These are phyloP conservation scores for Macheiramphus alcinus DNA, from an alignment of 2,113 vertebrate genomes.

Conservation along the genomic window DNA sequence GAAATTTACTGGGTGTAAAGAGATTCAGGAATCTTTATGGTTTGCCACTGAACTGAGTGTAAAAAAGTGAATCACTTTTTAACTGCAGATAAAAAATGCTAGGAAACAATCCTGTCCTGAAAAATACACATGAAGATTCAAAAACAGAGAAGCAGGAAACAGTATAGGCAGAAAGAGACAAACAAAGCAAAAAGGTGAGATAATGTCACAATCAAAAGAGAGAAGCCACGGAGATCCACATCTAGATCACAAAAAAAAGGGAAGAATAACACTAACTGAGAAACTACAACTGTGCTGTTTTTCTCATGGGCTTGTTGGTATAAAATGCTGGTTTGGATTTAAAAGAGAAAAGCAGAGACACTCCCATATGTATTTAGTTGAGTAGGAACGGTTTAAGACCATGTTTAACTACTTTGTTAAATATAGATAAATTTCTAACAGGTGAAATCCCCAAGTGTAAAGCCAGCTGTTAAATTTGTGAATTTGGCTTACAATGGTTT, in stretches of 20 bases:
- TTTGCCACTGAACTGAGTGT: neutral
- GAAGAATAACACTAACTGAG: neutral
- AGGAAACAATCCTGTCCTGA: neutral
- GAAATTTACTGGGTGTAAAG: neutral
- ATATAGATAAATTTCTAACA: neutral
- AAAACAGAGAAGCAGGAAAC: neutral
- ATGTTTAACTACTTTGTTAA: neutral
- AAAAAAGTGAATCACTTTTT: neutral
- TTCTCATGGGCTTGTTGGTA: neutral
- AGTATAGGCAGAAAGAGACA: neutral
- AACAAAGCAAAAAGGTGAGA: neutral
- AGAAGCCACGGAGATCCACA: neutral
- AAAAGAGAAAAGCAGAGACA: neutral
- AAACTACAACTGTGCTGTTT: neutral
- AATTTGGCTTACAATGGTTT: neutral
- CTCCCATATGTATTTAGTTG: neutral
- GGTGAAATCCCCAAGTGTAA: neutral
- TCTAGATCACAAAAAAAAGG: neutral
- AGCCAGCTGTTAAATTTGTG: neutral
- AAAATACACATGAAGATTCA: neutral
- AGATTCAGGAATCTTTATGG: neutral
- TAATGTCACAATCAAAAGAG: neutral
- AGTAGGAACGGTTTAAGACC: neutral
- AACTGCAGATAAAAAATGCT: neutral
- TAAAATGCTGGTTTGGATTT: neutral